These are phyloP conservation scores for Eurystomus glaucurus DNA, from an alignment of 2,797 vertebrate genomes.

Conservation along the genomic window DNA sequence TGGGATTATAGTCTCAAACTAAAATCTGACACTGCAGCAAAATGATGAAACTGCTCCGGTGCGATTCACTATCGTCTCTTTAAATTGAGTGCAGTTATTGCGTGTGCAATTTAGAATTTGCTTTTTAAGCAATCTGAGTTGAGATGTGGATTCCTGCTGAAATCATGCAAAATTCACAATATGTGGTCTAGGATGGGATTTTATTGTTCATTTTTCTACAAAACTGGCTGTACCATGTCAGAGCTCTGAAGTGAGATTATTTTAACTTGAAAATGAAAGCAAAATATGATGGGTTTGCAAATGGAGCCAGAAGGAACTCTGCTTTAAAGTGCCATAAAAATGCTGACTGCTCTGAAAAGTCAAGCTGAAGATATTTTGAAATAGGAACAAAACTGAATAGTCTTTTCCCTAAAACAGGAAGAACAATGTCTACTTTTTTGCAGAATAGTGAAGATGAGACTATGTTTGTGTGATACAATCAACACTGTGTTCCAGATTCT, in stretches of 20 bases:
- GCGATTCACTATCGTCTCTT: not conserved
- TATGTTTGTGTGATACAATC: not conserved
- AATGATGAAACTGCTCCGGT: not conserved
- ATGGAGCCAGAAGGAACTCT: not conserved
- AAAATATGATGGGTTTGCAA: not conserved
- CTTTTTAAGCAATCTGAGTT: not conserved
- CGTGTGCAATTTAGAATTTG: not conserved
- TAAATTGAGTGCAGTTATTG: not conserved
- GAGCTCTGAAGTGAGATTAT: not conserved
- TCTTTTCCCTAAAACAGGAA: not conserved
- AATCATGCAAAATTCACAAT: not conserved
- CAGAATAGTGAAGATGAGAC: not conserved
- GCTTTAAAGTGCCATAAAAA: not conserved
- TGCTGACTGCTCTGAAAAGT: not conserved
- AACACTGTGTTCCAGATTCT: accelerated
- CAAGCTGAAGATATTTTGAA: not conserved
- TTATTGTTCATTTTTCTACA: not conserved
- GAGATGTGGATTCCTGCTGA: not conserved
- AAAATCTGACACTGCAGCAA: not conserved
- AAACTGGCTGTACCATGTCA: not conserved
- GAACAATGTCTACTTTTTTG: not conserved
- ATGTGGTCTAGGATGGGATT: not conserved
- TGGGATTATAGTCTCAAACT: not conserved
- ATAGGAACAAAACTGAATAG: not conserved
- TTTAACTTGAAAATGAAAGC: not conserved